Base-by-base conservation (phyloP, 2,888 invertebrate species). In the Caenorhabditis afra region DNA sequence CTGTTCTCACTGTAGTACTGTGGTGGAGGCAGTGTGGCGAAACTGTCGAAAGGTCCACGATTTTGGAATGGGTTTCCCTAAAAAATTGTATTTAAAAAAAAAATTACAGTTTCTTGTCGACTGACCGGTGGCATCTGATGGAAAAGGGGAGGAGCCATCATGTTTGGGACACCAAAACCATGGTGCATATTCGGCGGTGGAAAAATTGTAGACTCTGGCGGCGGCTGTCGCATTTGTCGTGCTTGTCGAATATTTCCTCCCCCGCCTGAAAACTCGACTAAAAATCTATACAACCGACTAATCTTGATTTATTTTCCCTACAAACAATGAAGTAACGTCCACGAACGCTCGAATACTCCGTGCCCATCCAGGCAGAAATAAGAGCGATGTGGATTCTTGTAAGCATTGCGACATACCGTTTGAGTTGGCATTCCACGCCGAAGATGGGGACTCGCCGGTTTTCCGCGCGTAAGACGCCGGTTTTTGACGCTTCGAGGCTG, bases 251-350 rank as follows among this genome's bases (percentile, higher is more conserved):
- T 57, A 29, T 7, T 29, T 29, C 7, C 29, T 29, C 29, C 29
- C 29, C 29, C 29, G 10, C 65, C 73, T 73, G 73, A 8, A 37
- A 58, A 57, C 44, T 44, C 11, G 10, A 22, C n/a, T 1, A n/a
- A 5, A 5, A 7, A 29, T 29, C 7, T 7, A 5, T 29, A 5
- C 29, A 5, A 29, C 5, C 52, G 18, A 4, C 22, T 18, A 44
- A 18, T 5, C 39, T 41, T 37, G 8, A 20, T 18, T 18, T 3
- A 10, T 10, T 22, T 10, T 12, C 3, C 18, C 61, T 61, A 39
- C 70, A 70, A 11, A 70, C 37, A 11, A 70, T 70, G 35, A 35
- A 70, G 7, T 29, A 61, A 1, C 70, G 61, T 8, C 70, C 70
- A 11, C 47, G 5, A 1, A 14, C n/a, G 22, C 18, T 16, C 0